Evolutionary conservation across 1,140 invertebrate species (phyloP).

Genomic region (Tetragnatha versicolor): DNA sequence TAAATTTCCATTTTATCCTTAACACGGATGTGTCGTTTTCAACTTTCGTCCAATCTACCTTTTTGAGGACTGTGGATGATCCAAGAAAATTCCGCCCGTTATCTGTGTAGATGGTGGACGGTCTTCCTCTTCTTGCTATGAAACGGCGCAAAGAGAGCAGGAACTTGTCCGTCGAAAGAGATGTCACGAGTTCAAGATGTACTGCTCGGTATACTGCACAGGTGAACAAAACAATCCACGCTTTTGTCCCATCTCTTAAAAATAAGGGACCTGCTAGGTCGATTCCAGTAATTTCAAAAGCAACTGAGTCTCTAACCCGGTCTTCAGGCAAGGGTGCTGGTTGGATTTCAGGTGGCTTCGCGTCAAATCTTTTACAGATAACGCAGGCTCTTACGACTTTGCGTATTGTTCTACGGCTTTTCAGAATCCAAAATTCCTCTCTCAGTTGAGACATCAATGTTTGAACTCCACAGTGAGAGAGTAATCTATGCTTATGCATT

Average conservation of each 20-base stretch:
- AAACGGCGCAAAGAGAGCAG: no score
- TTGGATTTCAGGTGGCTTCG: not conserved
- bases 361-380: constrained; percentile 13
- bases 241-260: no score
- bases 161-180: no score
- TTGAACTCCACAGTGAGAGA: not conserved
- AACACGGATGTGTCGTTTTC: no score
- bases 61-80: not conserved
- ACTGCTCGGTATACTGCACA: no score
- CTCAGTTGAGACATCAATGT: not conserved
- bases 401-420: not conserved
- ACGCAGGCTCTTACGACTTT: not conserved
- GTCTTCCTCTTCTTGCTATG: no score
- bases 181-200: no score
- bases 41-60: no score
- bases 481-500: not conserved
- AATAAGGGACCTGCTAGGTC: constrained; percentile 21
- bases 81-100: no score
- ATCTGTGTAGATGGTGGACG: no score
- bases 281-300: constrained; percentile 25
- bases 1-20: no score
- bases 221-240: no score
- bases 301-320: not conserved
- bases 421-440: not conserved
- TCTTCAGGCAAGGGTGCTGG: constrained; percentile 1